A percentile compares a stretch with the other conserved stretches of the same genome.
Conservation (phyloP, 2,888 invertebrate species). For the Venusia cambrica region DNA sequence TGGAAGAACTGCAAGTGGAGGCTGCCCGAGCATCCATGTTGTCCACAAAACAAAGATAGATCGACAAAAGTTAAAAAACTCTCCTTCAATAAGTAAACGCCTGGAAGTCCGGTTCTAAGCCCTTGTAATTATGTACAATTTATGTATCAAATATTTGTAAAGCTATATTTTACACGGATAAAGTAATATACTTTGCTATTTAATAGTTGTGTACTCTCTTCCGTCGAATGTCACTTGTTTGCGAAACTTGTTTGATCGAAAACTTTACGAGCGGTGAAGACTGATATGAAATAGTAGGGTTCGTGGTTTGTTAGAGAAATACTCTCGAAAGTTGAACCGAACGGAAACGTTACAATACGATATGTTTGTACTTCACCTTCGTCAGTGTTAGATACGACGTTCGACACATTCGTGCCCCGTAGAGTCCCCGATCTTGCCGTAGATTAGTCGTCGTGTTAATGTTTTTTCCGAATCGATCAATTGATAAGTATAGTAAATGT, state of each 20-base stretch:
- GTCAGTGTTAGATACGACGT: constrained; percentile 74
- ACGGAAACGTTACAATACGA: constrained; percentile 56
- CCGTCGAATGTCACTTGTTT: constrained; percentile 68
- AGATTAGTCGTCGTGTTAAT: constrained; percentile 71
- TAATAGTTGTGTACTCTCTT: constrained; percentile 56
- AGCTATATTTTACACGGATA: constrained; percentile 77
- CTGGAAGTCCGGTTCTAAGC: constrained; percentile 61
- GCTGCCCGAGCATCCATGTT: constrained; percentile 85
- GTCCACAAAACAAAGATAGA: constrained; percentile 83
- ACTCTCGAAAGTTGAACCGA: constrained; percentile 54
- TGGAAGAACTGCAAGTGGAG: constrained; percentile 91
- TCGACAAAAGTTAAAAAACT: constrained; percentile 71
- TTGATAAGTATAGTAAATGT: constrained; percentile 68
- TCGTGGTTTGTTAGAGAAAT: constrained; percentile 65
- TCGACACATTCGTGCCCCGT: constrained; percentile 60
- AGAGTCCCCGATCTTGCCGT: constrained; percentile 61
- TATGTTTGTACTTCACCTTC: constrained; percentile 63
- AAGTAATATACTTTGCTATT: constrained; percentile 57
- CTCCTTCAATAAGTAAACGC: constrained; percentile 76
- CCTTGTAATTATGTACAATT: constrained; percentile 71
- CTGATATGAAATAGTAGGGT: constrained; percentile 74
- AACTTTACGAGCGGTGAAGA: constrained; percentile 77
- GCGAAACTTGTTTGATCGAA: constrained; percentile 65
- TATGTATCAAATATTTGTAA: constrained; percentile 69
- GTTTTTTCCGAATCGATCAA: constrained; percentile 68